These are phyloP conservation scores for Lethrus apterus DNA, from an alignment of 1,140 invertebrate species.

Conservation along the genomic window DNA sequence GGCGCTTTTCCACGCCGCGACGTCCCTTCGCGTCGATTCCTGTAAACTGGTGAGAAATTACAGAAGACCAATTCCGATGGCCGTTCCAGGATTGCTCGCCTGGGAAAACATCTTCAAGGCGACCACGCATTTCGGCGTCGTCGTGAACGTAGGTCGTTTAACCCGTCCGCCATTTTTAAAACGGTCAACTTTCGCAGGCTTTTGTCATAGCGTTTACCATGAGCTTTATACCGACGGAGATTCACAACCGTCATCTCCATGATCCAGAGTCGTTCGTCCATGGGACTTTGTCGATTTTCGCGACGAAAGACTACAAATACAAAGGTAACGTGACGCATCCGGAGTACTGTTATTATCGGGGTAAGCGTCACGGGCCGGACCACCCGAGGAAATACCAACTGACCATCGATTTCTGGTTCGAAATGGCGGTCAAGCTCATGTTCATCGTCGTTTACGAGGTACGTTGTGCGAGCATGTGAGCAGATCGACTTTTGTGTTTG, in stretches of 20 bases:
- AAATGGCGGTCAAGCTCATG: slow-evolving; percentile 1
- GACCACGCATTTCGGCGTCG: slow-evolving; percentile 26
- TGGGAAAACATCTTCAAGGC: slow-evolving; percentile 45
- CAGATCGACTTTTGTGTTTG: background rate
- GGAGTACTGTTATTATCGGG: slow-evolving; percentile 14
- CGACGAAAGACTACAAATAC: background rate
- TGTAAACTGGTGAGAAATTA: slow-evolving; percentile 66
- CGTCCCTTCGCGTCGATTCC: slow-evolving; percentile 71
- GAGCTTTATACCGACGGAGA: slow-evolving; percentile 87
- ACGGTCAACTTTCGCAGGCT: slow-evolving; percentile 56
- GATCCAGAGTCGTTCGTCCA: slow-evolving; percentile 65
- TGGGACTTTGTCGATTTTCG: slow-evolving; percentile 53
- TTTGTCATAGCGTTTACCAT: slow-evolving; percentile 98
- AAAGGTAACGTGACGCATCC: slow-evolving; percentile 12
- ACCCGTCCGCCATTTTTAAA: too few relatives aligned
- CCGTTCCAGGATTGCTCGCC: slow-evolving; percentile 59
- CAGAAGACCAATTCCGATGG: slow-evolving; percentile 59
- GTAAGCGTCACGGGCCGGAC: slow-evolving; percentile 3
- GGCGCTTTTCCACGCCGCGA: slow-evolving; percentile 72
- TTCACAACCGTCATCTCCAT: slow-evolving; percentile 64
- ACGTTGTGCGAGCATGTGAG: background rate
- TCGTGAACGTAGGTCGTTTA: slow-evolving; percentile 33
- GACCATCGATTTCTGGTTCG: slow-evolving; percentile 12
- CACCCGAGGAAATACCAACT: slow-evolving; percentile 9
- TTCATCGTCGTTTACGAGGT: slow-evolving; percentile 14